Evolutionary conservation across 1,140 invertebrate genomes (phyloP), one percentile per base, ranked within the genome.

Genomic region (Solenopsis invicta): DNA sequence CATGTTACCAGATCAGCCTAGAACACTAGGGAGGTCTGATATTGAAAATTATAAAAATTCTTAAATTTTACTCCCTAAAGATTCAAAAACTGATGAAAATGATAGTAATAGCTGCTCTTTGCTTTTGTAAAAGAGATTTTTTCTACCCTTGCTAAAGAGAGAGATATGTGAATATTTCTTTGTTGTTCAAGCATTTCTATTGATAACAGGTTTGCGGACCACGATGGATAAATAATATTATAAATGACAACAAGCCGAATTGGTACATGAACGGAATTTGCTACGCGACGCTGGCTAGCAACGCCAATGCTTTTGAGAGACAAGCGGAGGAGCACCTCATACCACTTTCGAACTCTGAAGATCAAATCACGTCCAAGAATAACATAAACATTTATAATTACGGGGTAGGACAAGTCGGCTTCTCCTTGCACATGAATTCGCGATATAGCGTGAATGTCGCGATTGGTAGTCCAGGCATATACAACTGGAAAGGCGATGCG

Each of bases 391-490:
- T 88, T n/a, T 90, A 88, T 75, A 61, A 92, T 61, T 92, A 85
- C 34, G 93, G 87, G 16, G 90, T 94, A 90, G 93, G 93, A 21
- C 87, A 94, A 86, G 87, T 89, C 18, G 95, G 95, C 66, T 94
- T 95, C 56, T 95, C 95, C 9, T 52, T 93, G 4, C 92, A 95
- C 56, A 76, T 90, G 48, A 77, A 50, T 50, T 81, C 80, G 1
- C 59, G 69, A 81, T 50, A 34, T 59, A 86, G 37, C 41, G 74
- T 84, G 5, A 50, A 89, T n/a, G 86, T 93, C 37, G 94, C 95
- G 52, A 93, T 97, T n/a, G 97, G 97, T 1, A 96, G 96, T 2
- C 97, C 96, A 0, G 96, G 96, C 1, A 91, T 96, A 13, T 92
- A 94, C 21, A 95, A 95, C 4, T 97, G 96, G 96, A 96, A 95